Base-by-base conservation (phyloP, 2,797 vertebrate genomes). In the Australoheros facetus region DNA sequence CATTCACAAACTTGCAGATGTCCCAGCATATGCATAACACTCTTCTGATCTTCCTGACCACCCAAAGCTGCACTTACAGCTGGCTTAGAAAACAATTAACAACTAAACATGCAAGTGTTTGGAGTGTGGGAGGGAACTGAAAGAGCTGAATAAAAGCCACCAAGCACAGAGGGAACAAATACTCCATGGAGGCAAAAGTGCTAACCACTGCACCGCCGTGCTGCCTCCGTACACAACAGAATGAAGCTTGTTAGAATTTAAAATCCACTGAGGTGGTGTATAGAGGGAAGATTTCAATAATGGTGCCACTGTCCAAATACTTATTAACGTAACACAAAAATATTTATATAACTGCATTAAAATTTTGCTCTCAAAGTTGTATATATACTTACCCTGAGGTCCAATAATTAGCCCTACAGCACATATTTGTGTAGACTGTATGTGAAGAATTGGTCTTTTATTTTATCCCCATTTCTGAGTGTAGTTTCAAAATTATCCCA, bases 151-250 rank as follows among this genome's bases (percentile, higher is more conserved):
- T 1, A 0, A 2, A 62, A 64, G 13, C 60, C 21, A 66, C 14
- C 14, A 0, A 66, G 39, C 62, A 48, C 39, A 2, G 8, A 21
- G 9, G 12, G 14, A 66, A 66, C 62, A 28, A 66, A 66, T 2
- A 23, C 39, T 48, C 39, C 39, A 48, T n/a, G 11, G 62, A 48
- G 23, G 42, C 42, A 19, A 26, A 39, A 19, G 42, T 7, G 39
- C 39, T 45, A 0, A 45, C 26, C 1, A 2, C 21, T 26, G 14
- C 14, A 28, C 39, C 39, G 1, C 45, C 23, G 0, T 2, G 39
- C 62, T 4, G 62, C 23, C 62, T 28, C 0, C 16, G 3, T 48
- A 48, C 45, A 28, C 39, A 28, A 23, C 60, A 66, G 21, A 16
- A 16, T 16, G 42, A 39, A 39, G 3, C 37, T 3, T 39, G 39